These are phyloP conservation scores for Acropora tenuis DNA, from an alignment of 64 coral and sea anemone genomes.

Conservation along the genomic window DNA sequence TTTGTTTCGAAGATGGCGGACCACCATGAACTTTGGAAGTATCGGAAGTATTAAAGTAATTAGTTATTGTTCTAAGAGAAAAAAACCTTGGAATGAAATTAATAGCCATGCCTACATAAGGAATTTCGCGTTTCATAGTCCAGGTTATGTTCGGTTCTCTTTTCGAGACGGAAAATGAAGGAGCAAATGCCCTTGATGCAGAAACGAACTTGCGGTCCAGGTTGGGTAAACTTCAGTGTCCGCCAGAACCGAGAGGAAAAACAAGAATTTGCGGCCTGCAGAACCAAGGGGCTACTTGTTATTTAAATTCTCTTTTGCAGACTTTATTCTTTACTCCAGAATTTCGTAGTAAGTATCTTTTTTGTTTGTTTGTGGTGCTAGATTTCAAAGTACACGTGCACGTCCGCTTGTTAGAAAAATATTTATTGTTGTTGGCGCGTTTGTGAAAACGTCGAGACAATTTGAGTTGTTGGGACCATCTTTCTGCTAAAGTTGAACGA, in stretches of 20 bases:
- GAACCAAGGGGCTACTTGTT: slow-evolving; percentile 91
- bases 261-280: slow-evolving; percentile 82
- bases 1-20: too few species aligned
- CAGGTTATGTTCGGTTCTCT: slow-evolving; percentile 75
- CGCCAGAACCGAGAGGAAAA: slow-evolving; percentile 46
- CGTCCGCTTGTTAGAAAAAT: too few species aligned
- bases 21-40: too few species aligned
- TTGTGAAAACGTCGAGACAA: too few species aligned
- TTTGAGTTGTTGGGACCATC: too few species aligned
- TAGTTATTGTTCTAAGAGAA: too few species aligned
- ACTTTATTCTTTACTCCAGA: slow-evolving; percentile 86
- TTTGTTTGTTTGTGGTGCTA: neutral
- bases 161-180: slow-evolving; percentile 58
- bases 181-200: neutral
- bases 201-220: neutral
- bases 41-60: too few species aligned
- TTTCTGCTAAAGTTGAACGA: too few species aligned
- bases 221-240: slow-evolving; percentile 7
- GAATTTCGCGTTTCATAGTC: neutral
- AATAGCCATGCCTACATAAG: neutral
- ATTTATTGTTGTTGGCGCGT: too few species aligned
- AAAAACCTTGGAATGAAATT: neutral
- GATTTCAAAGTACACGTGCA: too few species aligned
- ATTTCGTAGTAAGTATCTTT: slow-evolving; percentile 69
- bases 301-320: slow-evolving; percentile 87